Evolutionary conservation across 2,888 invertebrate genomes (phyloP).

Genomic region (Tachina grossa): DNA sequence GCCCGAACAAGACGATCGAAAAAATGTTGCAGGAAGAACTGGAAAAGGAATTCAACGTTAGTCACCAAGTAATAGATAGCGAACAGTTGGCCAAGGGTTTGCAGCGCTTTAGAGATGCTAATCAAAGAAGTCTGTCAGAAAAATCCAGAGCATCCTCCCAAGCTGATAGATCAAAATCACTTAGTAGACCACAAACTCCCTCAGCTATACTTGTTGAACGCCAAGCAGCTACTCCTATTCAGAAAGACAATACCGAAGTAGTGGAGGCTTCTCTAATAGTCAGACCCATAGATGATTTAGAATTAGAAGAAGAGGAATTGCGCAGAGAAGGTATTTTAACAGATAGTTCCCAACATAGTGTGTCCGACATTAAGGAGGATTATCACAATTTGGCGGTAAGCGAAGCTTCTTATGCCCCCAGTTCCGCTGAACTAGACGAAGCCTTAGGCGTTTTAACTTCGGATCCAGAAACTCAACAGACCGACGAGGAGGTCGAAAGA

Average conservation of each 20-base stretch:
- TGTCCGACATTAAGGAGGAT: conserved; percentile 76
- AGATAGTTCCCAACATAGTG: conserved; percentile 80
- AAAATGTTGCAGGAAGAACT: conserved; percentile 80
- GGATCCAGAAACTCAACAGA: conserved; percentile 70
- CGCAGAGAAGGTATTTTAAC: conserved; percentile 79
- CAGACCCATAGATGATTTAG: conserved; percentile 85
- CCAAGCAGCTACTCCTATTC: conserved; percentile 85
- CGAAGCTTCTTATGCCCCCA: conserved; percentile 77
- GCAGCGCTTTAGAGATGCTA: conserved; percentile 84
- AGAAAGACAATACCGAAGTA: conserved; percentile 85
- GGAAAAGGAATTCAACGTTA: conserved; percentile 74
- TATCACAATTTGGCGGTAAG: conserved; percentile 75
- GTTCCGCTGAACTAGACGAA: conserved; percentile 79
- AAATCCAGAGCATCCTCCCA: conserved; percentile 85
- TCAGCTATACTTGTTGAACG: conserved; percentile 86
- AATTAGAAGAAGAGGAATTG: conserved; percentile 79
- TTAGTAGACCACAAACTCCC: conserved; percentile 85
- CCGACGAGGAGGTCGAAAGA: conserved; percentile 58
- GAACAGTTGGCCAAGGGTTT: conserved; percentile 84
- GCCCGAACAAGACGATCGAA: conserved; percentile 78
- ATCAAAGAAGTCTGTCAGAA: conserved; percentile 85
- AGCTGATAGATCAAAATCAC: conserved; percentile 84
- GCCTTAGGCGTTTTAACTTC: conserved; percentile 76
- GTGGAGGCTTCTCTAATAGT: conserved; percentile 87
- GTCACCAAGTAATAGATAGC: conserved; percentile 83